Evolutionary conservation across 2,797 vertebrate genomes (phyloP).

Genomic region (Morus bassanus): DNA sequence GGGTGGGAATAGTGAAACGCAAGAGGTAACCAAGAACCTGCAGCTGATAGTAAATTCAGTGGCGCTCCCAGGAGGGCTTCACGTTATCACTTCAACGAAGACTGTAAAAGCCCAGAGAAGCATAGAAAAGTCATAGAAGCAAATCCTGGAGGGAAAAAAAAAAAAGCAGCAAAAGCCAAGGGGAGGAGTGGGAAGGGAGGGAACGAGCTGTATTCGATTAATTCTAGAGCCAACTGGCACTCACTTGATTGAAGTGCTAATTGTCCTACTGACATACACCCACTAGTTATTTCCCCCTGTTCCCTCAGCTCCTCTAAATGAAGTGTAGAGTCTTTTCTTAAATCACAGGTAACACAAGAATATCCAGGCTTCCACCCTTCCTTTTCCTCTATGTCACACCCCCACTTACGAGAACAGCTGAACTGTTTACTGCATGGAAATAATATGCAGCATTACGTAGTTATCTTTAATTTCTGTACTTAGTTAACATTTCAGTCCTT

Average conservation of each 20-base stretch:
- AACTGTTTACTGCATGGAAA: not conserved
- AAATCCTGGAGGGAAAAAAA: not conserved
- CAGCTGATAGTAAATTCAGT: not conserved
- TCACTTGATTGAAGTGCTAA: slow-evolving; percentile 37
- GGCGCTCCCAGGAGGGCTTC: not conserved
- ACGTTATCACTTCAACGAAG: not conserved
- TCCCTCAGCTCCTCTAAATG: not conserved
- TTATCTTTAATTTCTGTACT: not conserved
- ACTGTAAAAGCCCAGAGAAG: not conserved
- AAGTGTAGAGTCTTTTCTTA: not conserved
- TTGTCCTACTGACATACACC: slow-evolving; percentile 18
- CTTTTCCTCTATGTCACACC: not conserved
- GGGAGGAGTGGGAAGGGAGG: slow-evolving; percentile 31
- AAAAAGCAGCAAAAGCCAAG: not conserved
- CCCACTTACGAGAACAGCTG: not conserved
- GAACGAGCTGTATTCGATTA: not conserved
- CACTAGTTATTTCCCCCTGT: not conserved
- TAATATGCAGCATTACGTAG: not conserved
- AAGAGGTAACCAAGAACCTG: not conserved
- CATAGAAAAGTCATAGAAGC: not conserved
- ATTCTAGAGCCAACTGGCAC: slow-evolving; percentile 32
- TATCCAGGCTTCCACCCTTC: slow-evolving; percentile 32
- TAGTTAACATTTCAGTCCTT: not conserved
- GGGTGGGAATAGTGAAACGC: not conserved
- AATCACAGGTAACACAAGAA: slow-evolving; percentile 30